phyloP scores from a whole-genome alignment of 2,888 invertebrate species.

The Pseudococcus viburni region DNA sequence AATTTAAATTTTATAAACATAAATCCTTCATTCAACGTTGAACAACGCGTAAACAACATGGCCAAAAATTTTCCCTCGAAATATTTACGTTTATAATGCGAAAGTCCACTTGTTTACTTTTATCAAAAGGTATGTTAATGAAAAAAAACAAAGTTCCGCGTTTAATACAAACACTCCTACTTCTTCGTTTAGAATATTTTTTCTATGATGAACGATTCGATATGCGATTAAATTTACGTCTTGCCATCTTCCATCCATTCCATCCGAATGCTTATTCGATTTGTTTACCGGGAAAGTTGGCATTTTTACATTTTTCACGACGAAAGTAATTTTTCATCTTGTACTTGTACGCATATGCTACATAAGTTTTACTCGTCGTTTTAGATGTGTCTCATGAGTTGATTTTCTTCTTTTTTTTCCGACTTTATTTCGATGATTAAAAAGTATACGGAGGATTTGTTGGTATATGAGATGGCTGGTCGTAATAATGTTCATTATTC shows the following conservation, averaged over 20 bases:
- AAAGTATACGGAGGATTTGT: background rate
- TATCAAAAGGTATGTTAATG: background rate
- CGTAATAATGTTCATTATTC: constrained; percentile 23
- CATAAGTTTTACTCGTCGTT: background rate
- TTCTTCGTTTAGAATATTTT: background rate
- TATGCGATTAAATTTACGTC: background rate
- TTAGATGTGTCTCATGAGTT: background rate
- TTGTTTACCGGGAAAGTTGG: background rate
- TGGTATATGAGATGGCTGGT: background rate
- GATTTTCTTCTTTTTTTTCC: background rate
- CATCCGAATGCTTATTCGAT: background rate
- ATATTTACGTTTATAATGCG: background rate
- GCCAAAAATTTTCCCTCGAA: background rate
- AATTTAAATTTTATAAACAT: constrained; percentile 22
- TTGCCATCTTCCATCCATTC: too few species aligned
- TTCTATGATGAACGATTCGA: background rate
- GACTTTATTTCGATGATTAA: background rate
- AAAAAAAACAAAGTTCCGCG: background rate
- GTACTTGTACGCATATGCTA: background rate
- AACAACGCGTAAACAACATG: constrained; percentile 1
- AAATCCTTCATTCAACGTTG: background rate
- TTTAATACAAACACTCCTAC: background rate
- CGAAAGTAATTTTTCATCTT: background rate
- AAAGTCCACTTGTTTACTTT: constrained; percentile 4
- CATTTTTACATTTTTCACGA: background rate